Evolutionary conservation across 2,113 vertebrate genomes (phyloP).

Genomic region (Synchiropus splendidus): DNA sequence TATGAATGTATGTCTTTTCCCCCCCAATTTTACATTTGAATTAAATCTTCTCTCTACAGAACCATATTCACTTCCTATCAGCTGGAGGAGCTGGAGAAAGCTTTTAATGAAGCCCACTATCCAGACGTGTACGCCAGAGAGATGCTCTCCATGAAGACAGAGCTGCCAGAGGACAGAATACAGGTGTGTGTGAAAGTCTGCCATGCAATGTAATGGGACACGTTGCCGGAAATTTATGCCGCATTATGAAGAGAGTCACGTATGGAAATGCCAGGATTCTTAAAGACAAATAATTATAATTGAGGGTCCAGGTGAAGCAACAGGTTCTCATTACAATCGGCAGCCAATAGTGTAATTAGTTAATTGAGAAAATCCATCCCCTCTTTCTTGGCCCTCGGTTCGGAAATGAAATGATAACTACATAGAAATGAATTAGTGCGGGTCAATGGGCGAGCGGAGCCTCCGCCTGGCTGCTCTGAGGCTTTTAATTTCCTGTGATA

Average conservation of each 20-base stretch:
- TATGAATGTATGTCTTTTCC: neutral
- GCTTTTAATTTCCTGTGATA: conserved; percentile 98
- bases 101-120: conserved; percentile 97
- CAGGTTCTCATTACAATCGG: too few species aligned
- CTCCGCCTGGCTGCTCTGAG: conserved; percentile 43
- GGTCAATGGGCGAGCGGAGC: conserved; percentile 68
- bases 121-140: conserved; percentile 95
- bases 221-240: too few species aligned
- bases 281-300: too few species aligned
- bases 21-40: neutral
- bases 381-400: conserved; percentile 37
- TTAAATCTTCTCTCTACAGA: conserved; percentile 53
- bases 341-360: conserved; percentile 78
- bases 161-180: conserved; percentile 97
- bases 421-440: conserved; percentile 85
- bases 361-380: conserved; percentile 78
- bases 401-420: conserved; percentile 70
- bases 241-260: too few species aligned
- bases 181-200: conserved; percentile 69
- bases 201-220: too few species aligned
- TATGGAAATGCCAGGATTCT: too few species aligned
- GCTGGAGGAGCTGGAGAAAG: conserved; percentile 96
- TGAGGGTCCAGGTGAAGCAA: too few species aligned
- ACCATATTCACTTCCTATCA: conserved; percentile 99
- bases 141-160: conserved; percentile 97